Evolutionary conservation across 1,140 invertebrate genomes (phyloP).

Genomic region (Mylabris phalerata): DNA sequence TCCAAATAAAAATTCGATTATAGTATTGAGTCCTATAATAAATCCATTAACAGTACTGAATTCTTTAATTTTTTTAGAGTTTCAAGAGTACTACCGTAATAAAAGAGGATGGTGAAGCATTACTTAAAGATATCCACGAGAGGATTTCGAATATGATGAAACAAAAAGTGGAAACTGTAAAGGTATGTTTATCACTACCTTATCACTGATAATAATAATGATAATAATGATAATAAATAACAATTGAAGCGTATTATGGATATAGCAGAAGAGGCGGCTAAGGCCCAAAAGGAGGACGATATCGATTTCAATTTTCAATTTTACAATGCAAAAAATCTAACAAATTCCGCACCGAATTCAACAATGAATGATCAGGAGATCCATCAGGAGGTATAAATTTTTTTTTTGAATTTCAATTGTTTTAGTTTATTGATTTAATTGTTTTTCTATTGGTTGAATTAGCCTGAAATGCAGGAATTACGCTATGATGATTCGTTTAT

Average conservation of each 20-base stretch:
- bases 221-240: not conserved
- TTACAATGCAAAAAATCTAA: slow-evolving; percentile 68
- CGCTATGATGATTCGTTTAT: slow-evolving; percentile 28
- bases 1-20: not conserved
- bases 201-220: not conserved
- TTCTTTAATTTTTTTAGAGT: slow-evolving; percentile 47
- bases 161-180: slow-evolving; percentile 74
- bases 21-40: not conserved
- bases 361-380: slow-evolving; percentile 18
- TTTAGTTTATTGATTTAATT: not conserved
- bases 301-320: slow-evolving; percentile 60
- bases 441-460: not conserved
- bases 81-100: slow-evolving; percentile 66
- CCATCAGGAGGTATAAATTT: not conserved
- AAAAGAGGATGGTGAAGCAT: slow-evolving; percentile 53
- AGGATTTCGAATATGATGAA: slow-evolving; percentile 78
- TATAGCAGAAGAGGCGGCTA: slow-evolving; percentile 67
- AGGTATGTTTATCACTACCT: slow-evolving; percentile 42
- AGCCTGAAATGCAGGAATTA: slow-evolving; percentile 19
- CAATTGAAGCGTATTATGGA: slow-evolving; percentile 67
- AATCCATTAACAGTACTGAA: not conserved
- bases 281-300: slow-evolving; percentile 51
- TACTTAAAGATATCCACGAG: slow-evolving; percentile 69
- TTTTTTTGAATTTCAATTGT: too few species aligned
- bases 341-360: slow-evolving; percentile 37